phyloP scores from a whole-genome alignment of 2,888 invertebrate species.

The Philhelius pedissequus region DNA sequence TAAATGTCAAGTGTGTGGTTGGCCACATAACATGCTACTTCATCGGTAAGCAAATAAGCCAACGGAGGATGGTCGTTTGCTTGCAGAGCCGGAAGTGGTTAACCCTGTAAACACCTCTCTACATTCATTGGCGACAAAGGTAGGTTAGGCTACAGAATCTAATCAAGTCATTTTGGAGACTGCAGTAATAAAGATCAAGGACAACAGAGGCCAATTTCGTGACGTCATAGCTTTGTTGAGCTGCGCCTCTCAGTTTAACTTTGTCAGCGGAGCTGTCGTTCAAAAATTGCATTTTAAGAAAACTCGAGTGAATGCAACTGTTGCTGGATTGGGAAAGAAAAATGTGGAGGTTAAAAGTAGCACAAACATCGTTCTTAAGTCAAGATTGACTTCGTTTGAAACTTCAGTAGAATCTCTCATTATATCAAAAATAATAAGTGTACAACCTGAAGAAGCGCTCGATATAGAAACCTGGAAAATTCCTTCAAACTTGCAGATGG shows the following conservation, averaged over 20 bases:
- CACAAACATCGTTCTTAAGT: background rate
- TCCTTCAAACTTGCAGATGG: background rate
- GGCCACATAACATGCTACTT: background rate
- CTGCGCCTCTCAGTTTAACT: background rate
- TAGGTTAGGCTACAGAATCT: background rate
- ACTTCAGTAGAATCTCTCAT: background rate
- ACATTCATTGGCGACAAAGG: background rate
- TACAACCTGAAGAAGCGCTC: background rate
- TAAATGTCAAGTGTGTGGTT: background rate
- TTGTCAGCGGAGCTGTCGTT: too few species aligned
- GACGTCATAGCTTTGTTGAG: background rate
- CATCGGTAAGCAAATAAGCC: background rate
- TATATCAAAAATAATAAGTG: background rate
- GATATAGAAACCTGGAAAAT: background rate
- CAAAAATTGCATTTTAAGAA: background rate
- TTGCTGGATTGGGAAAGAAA: background rate
- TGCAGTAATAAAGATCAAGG: background rate
- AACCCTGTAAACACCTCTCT: background rate
- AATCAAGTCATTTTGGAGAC: background rate
- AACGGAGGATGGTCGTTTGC: background rate
- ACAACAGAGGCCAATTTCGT: background rate
- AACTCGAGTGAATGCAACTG: background rate
- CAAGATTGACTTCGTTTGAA: background rate
- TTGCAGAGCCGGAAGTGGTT: background rate
- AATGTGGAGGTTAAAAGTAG: background rate